Conservation (phyloP, 2,888 invertebrate species). For the Dendrolimus pini region DNA sequence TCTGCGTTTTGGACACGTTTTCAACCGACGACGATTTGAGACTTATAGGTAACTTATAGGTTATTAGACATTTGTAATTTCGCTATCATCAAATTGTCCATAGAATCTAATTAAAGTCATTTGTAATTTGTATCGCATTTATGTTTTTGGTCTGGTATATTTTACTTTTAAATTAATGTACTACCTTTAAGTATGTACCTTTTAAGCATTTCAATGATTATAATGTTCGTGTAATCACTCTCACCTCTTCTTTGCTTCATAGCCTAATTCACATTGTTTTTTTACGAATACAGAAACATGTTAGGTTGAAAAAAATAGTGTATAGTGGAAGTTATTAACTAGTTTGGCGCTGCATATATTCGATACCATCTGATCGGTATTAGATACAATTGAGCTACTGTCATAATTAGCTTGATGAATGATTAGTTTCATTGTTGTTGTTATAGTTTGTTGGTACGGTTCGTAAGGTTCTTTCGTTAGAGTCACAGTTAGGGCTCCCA, state of each 20-base stretch:
- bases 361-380: constrained; percentile 71
- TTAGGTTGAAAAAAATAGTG: constrained; percentile 21
- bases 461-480: constrained; percentile 60
- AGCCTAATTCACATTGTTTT: neutral
- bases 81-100: no score
- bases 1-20: no score
- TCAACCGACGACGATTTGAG: no score
- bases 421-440: constrained; percentile 68
- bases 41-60: no score
- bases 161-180: no score
- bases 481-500: constrained; percentile 49
- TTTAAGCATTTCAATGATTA: no score
- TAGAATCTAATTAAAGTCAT: no score
- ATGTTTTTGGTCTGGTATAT: no score
- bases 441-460: constrained; percentile 55
- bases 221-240: neutral
- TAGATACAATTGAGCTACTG: constrained; percentile 70
- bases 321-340: constrained; percentile 17
- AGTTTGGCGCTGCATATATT: constrained; percentile 37
- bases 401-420: constrained; percentile 62
- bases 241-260: neutral
- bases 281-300: constrained; percentile 6
- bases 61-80: no score
- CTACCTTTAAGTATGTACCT: no score
- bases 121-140: no score